Evolutionary conservation across 1,140 invertebrate genomes (phyloP).

Genomic region (Ceratina japonica): DNA sequence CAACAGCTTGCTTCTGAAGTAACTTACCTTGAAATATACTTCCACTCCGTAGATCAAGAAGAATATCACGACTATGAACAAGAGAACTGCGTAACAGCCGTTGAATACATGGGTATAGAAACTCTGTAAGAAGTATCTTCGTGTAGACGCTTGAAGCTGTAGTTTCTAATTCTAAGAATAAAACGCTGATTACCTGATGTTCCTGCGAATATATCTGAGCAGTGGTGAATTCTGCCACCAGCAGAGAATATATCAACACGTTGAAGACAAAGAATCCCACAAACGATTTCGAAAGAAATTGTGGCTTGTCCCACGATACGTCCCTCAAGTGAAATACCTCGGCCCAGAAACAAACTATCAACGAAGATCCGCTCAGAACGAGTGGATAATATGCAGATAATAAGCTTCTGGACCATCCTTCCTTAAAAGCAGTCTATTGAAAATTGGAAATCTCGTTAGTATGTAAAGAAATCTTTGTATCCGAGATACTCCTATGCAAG

Average conservation of each 20-base stretch:
- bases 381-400: slow-evolving; percentile 95
- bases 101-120: slow-evolving; percentile 93
- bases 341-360: slow-evolving; percentile 97
- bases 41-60: slow-evolving; percentile 97
- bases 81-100: slow-evolving; percentile 93
- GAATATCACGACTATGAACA: slow-evolving; percentile 95
- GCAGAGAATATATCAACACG: slow-evolving; percentile 91
- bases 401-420: slow-evolving; percentile 90
- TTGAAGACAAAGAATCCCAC: slow-evolving; percentile 95
- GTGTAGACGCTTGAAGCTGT: too few species aligned
- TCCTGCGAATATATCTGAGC: slow-evolving; percentile 82
- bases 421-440: slow-evolving; percentile 87
- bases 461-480: not conserved
- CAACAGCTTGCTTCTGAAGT: slow-evolving; percentile 3
- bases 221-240: slow-evolving; percentile 89
- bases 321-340: slow-evolving; percentile 96
- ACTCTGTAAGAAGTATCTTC: slow-evolving; percentile 78
- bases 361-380: slow-evolving; percentile 91
- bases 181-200: slow-evolving; percentile 42
- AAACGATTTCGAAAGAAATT: slow-evolving; percentile 95
- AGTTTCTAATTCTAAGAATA: too few species aligned
- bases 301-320: slow-evolving; percentile 90
- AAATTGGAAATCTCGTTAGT: slow-evolving; percentile 17
- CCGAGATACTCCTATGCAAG: not conserved
- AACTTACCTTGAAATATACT: slow-evolving; percentile 94